Evolutionary conservation across 2,888 invertebrate species (phyloP), one percentile per base, ranked within the genome.

Genomic region (Protophormia terraenovae): DNA sequence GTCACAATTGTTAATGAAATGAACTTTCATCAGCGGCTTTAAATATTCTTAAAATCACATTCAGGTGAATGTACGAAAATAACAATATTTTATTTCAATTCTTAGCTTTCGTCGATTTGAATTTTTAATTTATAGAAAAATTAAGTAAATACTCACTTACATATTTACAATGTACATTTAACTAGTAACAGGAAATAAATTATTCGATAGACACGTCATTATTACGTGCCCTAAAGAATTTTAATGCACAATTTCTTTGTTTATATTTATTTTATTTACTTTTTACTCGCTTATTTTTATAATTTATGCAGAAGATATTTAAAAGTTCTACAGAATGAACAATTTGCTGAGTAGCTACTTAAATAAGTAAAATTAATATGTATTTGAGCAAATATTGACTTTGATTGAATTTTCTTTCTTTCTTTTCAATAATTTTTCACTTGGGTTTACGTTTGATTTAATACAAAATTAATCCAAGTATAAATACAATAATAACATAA

Each of bases 401-500:
- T n/a, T n/a, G n/a, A 41, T 14, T n/a, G 10, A 32, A 38, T 38
- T 53, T 55, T 24, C 10, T 72, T 29, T 67, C 14, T 50, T 67
- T 72, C 27, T 41, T 41, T 38, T 41, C 38, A 27, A 12, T 47
- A 7, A 60, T n/a, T 76, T 76, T 64, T 41, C 19, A 53, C 14
- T 27, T 27, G 10, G 14, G 12, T 41, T 69, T 38, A 47, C 47
- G 22, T 47, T 35, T 77, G 67, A 77, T 69, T 77, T 45, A 58
- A 60, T 77, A 12, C 16, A 53, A 38, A 60, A 62, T 58, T 60
- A 60, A 78, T 53, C 19, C 64, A 64, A 35, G 35, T 60, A 29
- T 50, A 19, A 69, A 69, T 50, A 50, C 0, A 50, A 69, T 47
- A 60, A 50, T 35, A n/a, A 19, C 58, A 53, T 50, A 38, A 50